Evolutionary conservation across 1,140 invertebrate species (phyloP).

Genomic region (Drosophila kikkawai): DNA sequence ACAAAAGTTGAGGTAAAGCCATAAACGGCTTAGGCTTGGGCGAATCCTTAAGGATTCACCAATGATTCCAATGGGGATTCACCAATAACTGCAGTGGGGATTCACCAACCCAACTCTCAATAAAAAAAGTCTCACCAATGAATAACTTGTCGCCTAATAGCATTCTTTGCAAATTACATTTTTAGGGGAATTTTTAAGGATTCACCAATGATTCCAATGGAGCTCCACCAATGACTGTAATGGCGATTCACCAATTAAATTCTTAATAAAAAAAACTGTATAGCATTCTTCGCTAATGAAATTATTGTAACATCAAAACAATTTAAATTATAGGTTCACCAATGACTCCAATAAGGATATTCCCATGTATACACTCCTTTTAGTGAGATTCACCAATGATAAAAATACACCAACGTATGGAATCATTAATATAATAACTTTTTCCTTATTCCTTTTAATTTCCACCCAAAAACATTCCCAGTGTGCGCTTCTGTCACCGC

Average conservation of each 20-base stretch:
- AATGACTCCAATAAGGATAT: neutral
- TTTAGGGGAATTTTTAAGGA: too few species aligned
- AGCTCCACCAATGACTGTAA: too few species aligned
- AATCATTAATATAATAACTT: neutral
- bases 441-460: neutral
- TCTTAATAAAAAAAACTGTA: too few species aligned
- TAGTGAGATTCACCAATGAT: neutral
- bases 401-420: neutral
- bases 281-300: too few species aligned
- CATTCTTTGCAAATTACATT: neutral
- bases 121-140: neutral
- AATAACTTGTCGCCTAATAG: neutral
- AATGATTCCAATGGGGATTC: neutral
- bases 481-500: conserved; percentile 7
- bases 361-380: neutral
- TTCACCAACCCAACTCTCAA: neutral
- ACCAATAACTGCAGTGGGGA: neutral
- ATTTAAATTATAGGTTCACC: too few species aligned
- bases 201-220: neutral
- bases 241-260: too few species aligned
- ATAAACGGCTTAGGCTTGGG: too few species aligned
- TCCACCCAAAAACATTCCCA: neutral
- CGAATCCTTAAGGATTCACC: neutral
- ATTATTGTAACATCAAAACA: too few species aligned
- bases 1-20: neutral